Evolutionary conservation across 2,888 invertebrate genomes (phyloP).

Genomic region (Creontiades dilutus): DNA sequence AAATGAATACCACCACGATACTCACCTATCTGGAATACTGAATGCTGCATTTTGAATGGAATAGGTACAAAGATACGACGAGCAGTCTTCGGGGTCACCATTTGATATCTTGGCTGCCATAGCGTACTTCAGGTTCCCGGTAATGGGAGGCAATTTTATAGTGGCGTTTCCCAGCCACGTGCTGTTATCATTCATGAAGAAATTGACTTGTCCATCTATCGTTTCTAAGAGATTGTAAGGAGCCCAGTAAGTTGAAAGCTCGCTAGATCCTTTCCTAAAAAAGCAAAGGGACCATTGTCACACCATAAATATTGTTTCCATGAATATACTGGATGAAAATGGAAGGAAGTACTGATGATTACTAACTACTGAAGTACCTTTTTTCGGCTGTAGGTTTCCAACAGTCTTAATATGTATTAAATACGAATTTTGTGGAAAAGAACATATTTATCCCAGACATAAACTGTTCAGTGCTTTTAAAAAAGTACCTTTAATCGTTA

Average conservation of each 20-base stretch:
- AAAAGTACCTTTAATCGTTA: too few species aligned
- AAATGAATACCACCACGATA: too few species aligned
- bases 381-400: too few species aligned
- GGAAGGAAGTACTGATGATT: too few species aligned
- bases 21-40: constrained; percentile 50
- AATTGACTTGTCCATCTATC: neutral
- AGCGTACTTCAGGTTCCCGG: neutral
- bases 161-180: constrained; percentile 51
- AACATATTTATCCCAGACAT: too few species aligned
- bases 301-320: too few species aligned
- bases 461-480: too few species aligned
- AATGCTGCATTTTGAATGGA: constrained; percentile 1
- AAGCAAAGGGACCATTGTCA: too few species aligned
- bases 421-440: too few species aligned
- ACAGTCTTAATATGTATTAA: too few species aligned
- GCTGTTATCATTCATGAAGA: constrained; percentile 12
- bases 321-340: too few species aligned
- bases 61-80: constrained; percentile 43
- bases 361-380: too few species aligned
- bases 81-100: neutral
- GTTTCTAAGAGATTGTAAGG: neutral
- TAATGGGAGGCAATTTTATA: neutral
- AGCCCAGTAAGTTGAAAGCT: constrained; percentile 1
- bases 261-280: constrained; percentile 31
- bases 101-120: constrained; percentile 24